Conservation (phyloP, 2,888 invertebrate genomes). For the Eremobia ochroleuca region DNA sequence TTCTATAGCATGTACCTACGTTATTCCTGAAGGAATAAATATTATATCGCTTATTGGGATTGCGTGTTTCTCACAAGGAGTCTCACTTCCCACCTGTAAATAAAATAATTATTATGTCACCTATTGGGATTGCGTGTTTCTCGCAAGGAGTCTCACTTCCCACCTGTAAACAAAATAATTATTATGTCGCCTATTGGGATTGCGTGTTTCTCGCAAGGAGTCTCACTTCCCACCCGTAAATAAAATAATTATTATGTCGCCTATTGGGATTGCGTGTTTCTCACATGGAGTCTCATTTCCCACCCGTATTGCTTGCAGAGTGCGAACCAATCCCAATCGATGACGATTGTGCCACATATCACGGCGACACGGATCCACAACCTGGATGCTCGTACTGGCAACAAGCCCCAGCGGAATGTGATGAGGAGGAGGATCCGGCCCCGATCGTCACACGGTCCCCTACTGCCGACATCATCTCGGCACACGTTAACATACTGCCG, state of each 20-base stretch:
- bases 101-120: too few species aligned
- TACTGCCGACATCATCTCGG: neutral
- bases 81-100: too few species aligned
- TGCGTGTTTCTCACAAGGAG: too few species aligned
- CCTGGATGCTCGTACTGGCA: neutral
- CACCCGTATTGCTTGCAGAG: neutral
- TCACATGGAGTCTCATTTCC: neutral
- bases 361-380: neutral
- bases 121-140: too few species aligned
- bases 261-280: slow-evolving; percentile 5
- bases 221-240: too few species aligned
- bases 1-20: neutral
- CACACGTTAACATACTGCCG: neutral
- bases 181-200: too few species aligned
- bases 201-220: too few species aligned
- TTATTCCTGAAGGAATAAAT: neutral
- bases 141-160: too few species aligned
- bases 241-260: too few species aligned
- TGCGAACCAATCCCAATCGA: neutral
- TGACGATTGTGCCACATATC: neutral
- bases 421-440: neutral
- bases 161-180: too few species aligned
- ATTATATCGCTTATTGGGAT: too few species aligned
- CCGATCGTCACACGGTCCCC: neutral
- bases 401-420: neutral